Conservation (phyloP, 2,113 vertebrate species). For the Cottus gobio region DNA sequence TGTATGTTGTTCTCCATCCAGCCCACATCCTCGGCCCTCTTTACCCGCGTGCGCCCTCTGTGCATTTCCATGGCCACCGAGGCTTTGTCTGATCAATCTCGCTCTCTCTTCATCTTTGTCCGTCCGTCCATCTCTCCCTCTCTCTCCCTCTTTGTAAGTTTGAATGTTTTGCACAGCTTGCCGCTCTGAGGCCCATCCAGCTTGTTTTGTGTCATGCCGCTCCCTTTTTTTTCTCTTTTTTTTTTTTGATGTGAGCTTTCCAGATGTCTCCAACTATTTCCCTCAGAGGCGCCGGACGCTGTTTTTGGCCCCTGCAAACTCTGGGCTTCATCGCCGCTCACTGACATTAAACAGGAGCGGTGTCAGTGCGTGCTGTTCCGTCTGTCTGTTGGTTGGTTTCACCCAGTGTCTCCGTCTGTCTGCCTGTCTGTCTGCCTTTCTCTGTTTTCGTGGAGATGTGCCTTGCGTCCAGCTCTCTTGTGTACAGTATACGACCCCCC, state of each 20-base stretch:
- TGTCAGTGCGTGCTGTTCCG: conserved; percentile 58
- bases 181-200: conserved; percentile 74
- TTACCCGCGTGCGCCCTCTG: conserved; percentile 48
- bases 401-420: conserved; percentile 62
- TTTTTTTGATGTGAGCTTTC: conserved; percentile 77
- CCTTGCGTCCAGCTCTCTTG: conserved; percentile 72
- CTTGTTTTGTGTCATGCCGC: conserved; percentile 80
- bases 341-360: conserved; percentile 79
- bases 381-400: conserved; percentile 69
- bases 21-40: conserved; percentile 48
- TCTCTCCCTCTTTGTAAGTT: conserved; percentile 63
- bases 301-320: conserved; percentile 62
- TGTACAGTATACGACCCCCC: conserved; percentile 63
- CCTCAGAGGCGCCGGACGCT: conserved; percentile 66
- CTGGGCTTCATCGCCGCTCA: conserved; percentile 65
- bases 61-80: conserved; percentile 58
- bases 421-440: conserved; percentile 53
- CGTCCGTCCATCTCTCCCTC: conserved; percentile 43
- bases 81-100: conserved; percentile 59
- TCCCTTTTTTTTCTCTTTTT: conserved; percentile 34
- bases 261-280: conserved; percentile 79
- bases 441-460: conserved; percentile 68
- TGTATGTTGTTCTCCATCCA: conserved; percentile 46
- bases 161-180: conserved; percentile 75
- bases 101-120: conserved; percentile 26